Evolutionary conservation across 2,888 invertebrate species (phyloP), one percentile per base, ranked within the genome.

Genomic region (Parnassius orleans): DNA sequence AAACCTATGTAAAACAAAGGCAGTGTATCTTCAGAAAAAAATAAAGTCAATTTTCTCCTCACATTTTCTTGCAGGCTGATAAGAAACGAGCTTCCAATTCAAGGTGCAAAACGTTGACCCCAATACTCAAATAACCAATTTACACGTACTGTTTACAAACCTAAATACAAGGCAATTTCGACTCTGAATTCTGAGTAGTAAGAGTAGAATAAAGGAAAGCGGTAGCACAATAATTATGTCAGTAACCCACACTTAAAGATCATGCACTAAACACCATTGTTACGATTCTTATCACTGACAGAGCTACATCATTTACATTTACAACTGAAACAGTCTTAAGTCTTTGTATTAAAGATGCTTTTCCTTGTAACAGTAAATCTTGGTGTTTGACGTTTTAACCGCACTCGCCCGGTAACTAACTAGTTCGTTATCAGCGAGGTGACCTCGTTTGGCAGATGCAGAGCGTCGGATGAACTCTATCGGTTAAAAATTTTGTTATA

Each of bases 81-180:
- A 87, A 85, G 72, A 75, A 80, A 81, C 80, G 74, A 81, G 79
- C 82, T 80, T 80, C 69, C 70, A 73, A 76, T 68, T 77, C 81
- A 87, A 88, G 87, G 86, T 87, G 87, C 82, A 76, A 87, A 87
- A 76, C 83, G 83, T 83, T 88, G 87, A 86, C 87, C 88, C 76
- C 81, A 83, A 85, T 86, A 78, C 64, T 67, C 64, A 61, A 61
- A 68, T 53, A 58, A 67, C 60, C 59, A 60, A 70, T 41, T 57
- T 64, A 61, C 24, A 43, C 14, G 9, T 41, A 53, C 52, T 10
- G n/a, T 52, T 58, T 12, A 43, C 42, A 12, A 52, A 55, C 10
- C 50, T 15, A 14, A 56, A 43, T 48, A 9, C 55, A 69, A 15
- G 11, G 63, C 5, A 77, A 70, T 66, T 66, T 65, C 2, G 62